These are phyloP conservation scores for Caenorhabditis imperialis DNA, from an alignment of 2,888 invertebrate species.

Conservation along the genomic window DNA sequence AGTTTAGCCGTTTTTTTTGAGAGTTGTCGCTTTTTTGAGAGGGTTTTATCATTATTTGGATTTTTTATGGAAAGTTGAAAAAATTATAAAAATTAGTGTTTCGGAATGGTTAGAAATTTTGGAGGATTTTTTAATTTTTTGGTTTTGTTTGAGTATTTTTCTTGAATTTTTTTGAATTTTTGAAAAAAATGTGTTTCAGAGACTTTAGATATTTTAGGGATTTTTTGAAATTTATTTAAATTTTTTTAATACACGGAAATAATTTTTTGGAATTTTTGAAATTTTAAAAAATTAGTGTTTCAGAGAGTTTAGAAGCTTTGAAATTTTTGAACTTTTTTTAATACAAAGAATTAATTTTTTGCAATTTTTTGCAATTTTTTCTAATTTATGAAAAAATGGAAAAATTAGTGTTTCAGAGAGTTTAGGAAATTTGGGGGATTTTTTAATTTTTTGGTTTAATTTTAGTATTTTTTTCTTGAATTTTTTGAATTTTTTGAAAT, in stretches of 20 bases:
- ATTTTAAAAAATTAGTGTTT: background rate
- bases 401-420: background rate
- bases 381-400: background rate
- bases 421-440: slow-evolving; percentile 1
- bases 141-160: background rate
- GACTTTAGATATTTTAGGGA: too few species aligned
- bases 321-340: slow-evolving; percentile 1
- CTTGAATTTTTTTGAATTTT: background rate
- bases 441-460: background rate
- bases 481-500: background rate
- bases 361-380: background rate
- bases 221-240: background rate
- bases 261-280: background rate
- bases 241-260: background rate
- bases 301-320: background rate
- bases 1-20: slow-evolving; percentile 1
- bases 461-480: background rate
- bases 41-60: too few species aligned
- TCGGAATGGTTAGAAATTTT: too few species aligned
- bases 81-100: too few species aligned
- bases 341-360: background rate
- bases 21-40: too few species aligned
- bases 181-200: background rate
- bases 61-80: too few species aligned
- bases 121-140: too few species aligned